These are phyloP conservation scores for Psylliodes chrysocephalus DNA, from an alignment of 2,888 invertebrate genomes.

Conservation along the genomic window DNA sequence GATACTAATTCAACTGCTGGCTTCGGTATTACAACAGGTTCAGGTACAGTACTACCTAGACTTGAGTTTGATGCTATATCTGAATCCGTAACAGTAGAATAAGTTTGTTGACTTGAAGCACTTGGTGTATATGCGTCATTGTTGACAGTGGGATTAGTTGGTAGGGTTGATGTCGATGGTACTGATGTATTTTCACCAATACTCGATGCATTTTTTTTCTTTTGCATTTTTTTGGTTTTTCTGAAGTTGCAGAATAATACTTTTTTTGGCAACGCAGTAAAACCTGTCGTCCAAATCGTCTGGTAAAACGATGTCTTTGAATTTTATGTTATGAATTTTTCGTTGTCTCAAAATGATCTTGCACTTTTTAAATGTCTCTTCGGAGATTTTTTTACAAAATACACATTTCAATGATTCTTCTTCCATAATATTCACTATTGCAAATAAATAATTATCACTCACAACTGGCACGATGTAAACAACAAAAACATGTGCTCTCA, in stretches of 20 bases:
- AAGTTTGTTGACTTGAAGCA: slow-evolving; percentile 32
- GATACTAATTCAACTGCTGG: slow-evolving; percentile 15
- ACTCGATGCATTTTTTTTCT: slow-evolving; percentile 24
- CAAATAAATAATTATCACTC: too few relatives aligned
- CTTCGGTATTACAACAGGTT: slow-evolving; percentile 34
- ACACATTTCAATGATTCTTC: too few relatives aligned
- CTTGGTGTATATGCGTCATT: slow-evolving; percentile 30
- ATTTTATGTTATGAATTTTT: slow-evolving; percentile 24
- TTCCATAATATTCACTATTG: too few relatives aligned
- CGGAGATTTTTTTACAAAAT: too few relatives aligned
- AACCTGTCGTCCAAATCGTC: slow-evolving; percentile 21
- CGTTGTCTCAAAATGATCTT: neutral
- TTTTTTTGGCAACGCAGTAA: slow-evolving; percentile 36
- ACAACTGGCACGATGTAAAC: too few relatives aligned
- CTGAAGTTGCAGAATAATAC: slow-evolving; percentile 30
- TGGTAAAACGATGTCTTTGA: slow-evolving; percentile 19
- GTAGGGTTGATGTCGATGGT: slow-evolving; percentile 33
- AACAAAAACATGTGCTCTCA: too few relatives aligned
- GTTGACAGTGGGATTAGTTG: slow-evolving; percentile 31
- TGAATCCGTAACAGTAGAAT: slow-evolving; percentile 24
- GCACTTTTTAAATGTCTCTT: too few relatives aligned
- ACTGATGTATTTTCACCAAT: slow-evolving; percentile 18
- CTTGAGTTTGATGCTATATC: too few relatives aligned
- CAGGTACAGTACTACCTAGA: slow-evolving; percentile 31
- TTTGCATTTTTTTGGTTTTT: slow-evolving; percentile 27